These are phyloP conservation scores for Stratiolaelaps scimitus DNA, from an alignment of 1,140 invertebrate genomes.

Conservation along the genomic window DNA sequence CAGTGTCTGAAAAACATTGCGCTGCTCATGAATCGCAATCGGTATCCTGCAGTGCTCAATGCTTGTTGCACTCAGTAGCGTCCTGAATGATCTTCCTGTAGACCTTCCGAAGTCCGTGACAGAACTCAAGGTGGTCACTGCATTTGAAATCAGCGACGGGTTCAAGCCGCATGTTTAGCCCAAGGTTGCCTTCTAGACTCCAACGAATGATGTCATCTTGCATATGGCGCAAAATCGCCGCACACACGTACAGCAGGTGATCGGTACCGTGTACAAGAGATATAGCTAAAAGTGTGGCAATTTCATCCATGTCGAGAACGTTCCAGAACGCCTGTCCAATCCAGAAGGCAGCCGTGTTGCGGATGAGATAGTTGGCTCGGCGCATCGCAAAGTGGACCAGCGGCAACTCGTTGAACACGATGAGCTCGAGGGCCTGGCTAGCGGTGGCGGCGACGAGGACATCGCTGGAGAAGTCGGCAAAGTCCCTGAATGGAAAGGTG, in stretches of 20 bases:
- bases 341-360: neutral
- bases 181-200: slow-evolving; percentile 13
- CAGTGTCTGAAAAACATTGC: no score
- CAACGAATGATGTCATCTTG: neutral
- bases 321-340: slow-evolving; percentile 21
- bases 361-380: neutral
- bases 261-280: slow-evolving; percentile 12
- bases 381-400: neutral
- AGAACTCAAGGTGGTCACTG: slow-evolving; percentile 11
- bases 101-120: slow-evolving; percentile 7
- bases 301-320: slow-evolving; percentile 7
- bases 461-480: neutral
- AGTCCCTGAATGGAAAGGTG: neutral
- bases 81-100: neutral
- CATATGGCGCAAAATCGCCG: slow-evolving; percentile 3
- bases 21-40: neutral
- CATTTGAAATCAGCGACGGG: slow-evolving; percentile 6
- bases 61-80: slow-evolving; percentile 3
- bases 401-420: slow-evolving; percentile 14
- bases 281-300: slow-evolving; percentile 5
- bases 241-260: neutral
- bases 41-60: neutral
- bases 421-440: neutral
- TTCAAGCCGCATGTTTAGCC: slow-evolving; percentile 1
- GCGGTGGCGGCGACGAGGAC: neutral